Base-by-base conservation (phyloP, 2,797 vertebrate species). In the Phoxinus dragarum region DNA sequence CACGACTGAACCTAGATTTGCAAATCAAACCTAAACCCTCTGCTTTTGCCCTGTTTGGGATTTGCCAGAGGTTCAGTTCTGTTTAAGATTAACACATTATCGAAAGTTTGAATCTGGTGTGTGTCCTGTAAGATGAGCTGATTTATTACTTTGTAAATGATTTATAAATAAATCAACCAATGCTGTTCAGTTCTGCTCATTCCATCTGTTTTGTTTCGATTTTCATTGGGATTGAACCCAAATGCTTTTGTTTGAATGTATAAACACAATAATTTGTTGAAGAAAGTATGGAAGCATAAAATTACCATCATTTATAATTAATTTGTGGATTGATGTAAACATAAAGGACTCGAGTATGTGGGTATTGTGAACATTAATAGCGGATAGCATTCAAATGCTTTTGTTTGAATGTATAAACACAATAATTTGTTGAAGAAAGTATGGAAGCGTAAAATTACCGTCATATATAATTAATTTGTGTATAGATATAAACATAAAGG, bases 121-220 rank as follows among this genome's bases (percentile, higher is more conserved):
- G 59, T 44, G 42, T 64, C 23, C 42, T 73, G 71, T 77, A 27
- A 49, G n/a, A 64, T 68, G 40, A 80, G n/a, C 66, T 54, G 49
- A 82, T 85, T 78, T 84, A 17, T 86, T 88, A 73, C n/a, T 83
- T 73, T 82, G 66, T 80, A 67, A 86, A 83, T 66, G 83, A 72
- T 85, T 87, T 82, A 83, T 69, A 49, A 85, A 88, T 68, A 81
- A 84, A 87, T 44, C 76, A 80, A 49, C 44, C 14, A 27, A 56
- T 68, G 64, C n/a, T 80, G 54, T 80, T 40, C 67, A 80, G 27
- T 56, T 16, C 56, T 67, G 27, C 9, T n/a, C 12, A 17, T 38
- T 5, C 21, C 1, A 3, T 49, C n/a, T 12, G 52, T 8, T 23
- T 9, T 38, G 4, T 59, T 56, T 9, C 4, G 1, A 8, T 38